Conservation (phyloP, 1,140 invertebrate genomes). For the Trissolcus basalis region DNA sequence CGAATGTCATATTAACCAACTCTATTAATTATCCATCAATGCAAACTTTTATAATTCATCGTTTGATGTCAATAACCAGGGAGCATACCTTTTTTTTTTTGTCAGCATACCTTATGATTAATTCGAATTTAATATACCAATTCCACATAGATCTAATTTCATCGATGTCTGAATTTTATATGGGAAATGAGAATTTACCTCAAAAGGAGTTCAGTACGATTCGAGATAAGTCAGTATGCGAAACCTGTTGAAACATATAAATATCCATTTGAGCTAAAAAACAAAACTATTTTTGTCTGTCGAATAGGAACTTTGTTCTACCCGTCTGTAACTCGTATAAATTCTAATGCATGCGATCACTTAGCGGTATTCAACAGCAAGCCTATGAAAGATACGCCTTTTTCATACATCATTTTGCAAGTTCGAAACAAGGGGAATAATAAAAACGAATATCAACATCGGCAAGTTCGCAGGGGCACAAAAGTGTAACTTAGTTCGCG, state of each 20-base stretch:
- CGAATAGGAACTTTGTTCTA: constrained; percentile 1
- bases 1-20: background rate
- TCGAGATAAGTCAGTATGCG: too few relatives aligned
- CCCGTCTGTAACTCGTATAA: too few relatives aligned
- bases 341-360: constrained; percentile 26
- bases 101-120: too few relatives aligned
- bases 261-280: too few relatives aligned
- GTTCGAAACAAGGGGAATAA: constrained; percentile 32
- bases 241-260: too few relatives aligned
- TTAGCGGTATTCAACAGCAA: constrained; percentile 21
- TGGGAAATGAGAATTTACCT: too few relatives aligned
- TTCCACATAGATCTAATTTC: too few relatives aligned
- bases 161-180: too few relatives aligned
- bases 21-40: constrained; percentile 19
- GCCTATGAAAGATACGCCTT: constrained; percentile 23
- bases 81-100: too few relatives aligned
- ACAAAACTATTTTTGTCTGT: too few relatives aligned
- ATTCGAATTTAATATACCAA: too few relatives aligned
- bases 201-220: too few relatives aligned
- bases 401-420: constrained; percentile 26
- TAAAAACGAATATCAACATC: constrained; percentile 43
- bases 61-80: constrained; percentile 8
- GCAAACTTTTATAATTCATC: constrained; percentile 22
- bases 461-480: constrained; percentile 20
- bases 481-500: constrained; percentile 36